These are phyloP conservation scores for Gymnoscopelus braueri DNA, from an alignment of 2,797 vertebrate species.

Conservation along the genomic window DNA sequence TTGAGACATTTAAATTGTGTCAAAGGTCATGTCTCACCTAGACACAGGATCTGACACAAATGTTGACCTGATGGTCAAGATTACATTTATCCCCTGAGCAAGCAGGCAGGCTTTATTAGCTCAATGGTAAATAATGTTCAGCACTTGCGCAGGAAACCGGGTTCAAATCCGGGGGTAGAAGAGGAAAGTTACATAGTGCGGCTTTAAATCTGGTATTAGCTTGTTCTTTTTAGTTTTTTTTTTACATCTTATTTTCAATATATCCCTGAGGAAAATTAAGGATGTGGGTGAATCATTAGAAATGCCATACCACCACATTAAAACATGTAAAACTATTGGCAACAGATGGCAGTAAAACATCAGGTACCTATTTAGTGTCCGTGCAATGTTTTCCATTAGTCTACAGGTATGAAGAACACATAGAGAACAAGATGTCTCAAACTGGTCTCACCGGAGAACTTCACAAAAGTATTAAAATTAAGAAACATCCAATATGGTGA, in stretches of 20 bases:
- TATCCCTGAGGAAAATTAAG: slow-evolving; percentile 59
- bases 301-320: slow-evolving; percentile 69
- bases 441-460: slow-evolving; percentile 48
- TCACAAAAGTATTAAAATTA: slow-evolving; percentile 46
- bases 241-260: slow-evolving; percentile 48
- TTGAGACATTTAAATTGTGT: too few relatives aligned
- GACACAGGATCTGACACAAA: too few relatives aligned
- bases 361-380: slow-evolving; percentile 61
- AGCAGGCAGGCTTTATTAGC: too few relatives aligned
- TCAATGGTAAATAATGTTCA: too few relatives aligned
- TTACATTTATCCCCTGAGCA: too few relatives aligned
- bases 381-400: slow-evolving; percentile 54
- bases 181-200: too few relatives aligned
- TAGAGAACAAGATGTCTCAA: slow-evolving; percentile 29
- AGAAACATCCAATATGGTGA: slow-evolving; percentile 30
- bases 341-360: slow-evolving; percentile 95
- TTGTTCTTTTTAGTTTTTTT: slow-evolving; percentile 43
- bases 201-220: too few relatives aligned
- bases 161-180: too few relatives aligned
- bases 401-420: slow-evolving; percentile 28
- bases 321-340: slow-evolving; percentile 76
- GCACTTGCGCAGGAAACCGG: too few relatives aligned
- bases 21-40: too few relatives aligned
- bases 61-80: too few relatives aligned
- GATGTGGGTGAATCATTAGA: slow-evolving; percentile 64